A percentile compares a stretch with the other conserved stretches of the same genome.
phyloP scores from a whole-genome alignment of 2,888 invertebrate species.

The Agonopterix alstromeriana region DNA sequence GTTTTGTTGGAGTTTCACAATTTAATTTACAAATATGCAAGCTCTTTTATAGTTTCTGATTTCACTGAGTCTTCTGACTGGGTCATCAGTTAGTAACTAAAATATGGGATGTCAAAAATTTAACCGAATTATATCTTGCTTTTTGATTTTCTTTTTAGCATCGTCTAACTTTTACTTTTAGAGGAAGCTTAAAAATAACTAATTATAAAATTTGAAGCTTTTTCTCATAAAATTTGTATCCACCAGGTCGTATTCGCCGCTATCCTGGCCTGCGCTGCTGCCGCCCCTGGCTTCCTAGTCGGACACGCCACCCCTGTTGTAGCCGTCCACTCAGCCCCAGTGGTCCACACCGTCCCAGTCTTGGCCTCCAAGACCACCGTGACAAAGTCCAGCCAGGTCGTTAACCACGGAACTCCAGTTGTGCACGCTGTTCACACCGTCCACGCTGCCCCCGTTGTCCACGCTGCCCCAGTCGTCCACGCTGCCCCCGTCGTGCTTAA shows the following conservation, averaged over 20 bases:
- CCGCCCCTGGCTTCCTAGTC: conserved; percentile 58
- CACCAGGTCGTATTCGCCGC: conserved; percentile 67
- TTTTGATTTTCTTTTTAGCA: no score
- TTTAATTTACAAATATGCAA: no score
- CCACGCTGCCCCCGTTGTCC: conserved; percentile 45
- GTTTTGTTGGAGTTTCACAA: no score
- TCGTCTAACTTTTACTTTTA: no score
- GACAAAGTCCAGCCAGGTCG: conserved; percentile 66
- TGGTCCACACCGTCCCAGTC: conserved; percentile 43
- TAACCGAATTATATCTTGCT: no score
- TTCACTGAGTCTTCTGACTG: no score
- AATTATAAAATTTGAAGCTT: no score
- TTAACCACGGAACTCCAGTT: conserved; percentile 57
- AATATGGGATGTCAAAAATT: no score
- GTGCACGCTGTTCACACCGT: conserved; percentile 41
- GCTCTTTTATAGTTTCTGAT: no score
- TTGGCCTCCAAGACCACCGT: conserved; percentile 56
- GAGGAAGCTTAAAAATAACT: no score
- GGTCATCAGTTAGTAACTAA: no score
- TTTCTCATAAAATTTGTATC: not conserved
- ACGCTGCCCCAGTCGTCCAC: conserved; percentile 32
- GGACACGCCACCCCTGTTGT: conserved; percentile 52
- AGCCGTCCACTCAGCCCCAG: conserved; percentile 46
- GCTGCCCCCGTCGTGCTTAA: conserved; percentile 19
- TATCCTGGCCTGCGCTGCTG: conserved; percentile 67